Evolutionary conservation across 2,888 invertebrate species (phyloP).

Genomic region (Pachymerium ferrugineum): DNA sequence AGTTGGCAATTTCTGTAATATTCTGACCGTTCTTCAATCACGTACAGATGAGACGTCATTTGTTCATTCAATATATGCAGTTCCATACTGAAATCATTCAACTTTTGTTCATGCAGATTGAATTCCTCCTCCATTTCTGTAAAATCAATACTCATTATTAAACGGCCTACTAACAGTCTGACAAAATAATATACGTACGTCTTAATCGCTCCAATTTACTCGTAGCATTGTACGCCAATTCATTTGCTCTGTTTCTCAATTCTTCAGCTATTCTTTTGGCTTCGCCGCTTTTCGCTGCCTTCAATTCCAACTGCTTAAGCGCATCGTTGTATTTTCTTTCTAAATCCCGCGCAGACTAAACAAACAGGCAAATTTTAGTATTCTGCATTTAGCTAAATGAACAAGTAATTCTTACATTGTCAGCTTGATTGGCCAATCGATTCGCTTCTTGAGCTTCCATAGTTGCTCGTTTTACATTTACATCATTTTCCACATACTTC

Average conservation of each 20-base stretch:
- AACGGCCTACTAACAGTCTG: neutral
- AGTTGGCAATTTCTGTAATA: slow-evolving; percentile 53
- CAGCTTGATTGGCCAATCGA: slow-evolving; percentile 55
- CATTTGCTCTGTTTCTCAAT: slow-evolving; percentile 71
- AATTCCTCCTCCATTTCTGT: slow-evolving; percentile 62
- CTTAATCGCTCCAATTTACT: slow-evolving; percentile 66
- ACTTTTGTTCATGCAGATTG: slow-evolving; percentile 58
- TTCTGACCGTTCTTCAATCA: slow-evolving; percentile 59
- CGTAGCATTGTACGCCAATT: slow-evolving; percentile 71
- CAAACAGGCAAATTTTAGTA: neutral
- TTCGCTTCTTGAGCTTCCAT: slow-evolving; percentile 68
- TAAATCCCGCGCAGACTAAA: slow-evolving; percentile 47
- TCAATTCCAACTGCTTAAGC: slow-evolving; percentile 63
- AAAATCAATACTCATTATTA: neutral
- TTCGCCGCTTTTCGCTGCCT: slow-evolving; percentile 67
- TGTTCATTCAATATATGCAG: slow-evolving; percentile 58
- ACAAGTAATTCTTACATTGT: slow-evolving; percentile 38
- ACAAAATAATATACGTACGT: slow-evolving; percentile 44
- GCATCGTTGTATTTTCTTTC: slow-evolving; percentile 66
- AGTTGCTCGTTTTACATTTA: slow-evolving; percentile 73
- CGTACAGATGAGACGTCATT: slow-evolving; percentile 58
- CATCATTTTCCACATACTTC: slow-evolving; percentile 73
- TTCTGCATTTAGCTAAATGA: neutral
- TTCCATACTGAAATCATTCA: slow-evolving; percentile 56
- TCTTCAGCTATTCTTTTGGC: slow-evolving; percentile 72